Conservation (phyloP, 2,113 vertebrate species). For the Bagarius yarrelli region DNA sequence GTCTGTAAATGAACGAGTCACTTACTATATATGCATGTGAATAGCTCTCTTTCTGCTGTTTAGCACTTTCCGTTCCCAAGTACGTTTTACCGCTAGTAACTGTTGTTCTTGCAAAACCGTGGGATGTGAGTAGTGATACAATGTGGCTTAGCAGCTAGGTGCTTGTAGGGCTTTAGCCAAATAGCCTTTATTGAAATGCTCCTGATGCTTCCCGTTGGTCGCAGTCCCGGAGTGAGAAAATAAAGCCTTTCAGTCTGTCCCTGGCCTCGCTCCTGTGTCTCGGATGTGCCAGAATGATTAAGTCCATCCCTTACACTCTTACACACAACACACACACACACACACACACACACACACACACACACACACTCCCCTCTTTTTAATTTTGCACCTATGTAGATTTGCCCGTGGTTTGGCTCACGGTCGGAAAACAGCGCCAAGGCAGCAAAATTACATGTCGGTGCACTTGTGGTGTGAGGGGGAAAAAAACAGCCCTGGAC, state of each 20-base stretch:
- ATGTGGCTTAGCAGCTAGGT: slow-evolving; percentile 8
- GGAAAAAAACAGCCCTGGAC: background rate
- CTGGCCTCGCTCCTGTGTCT: slow-evolving; percentile 31
- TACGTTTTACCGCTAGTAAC: background rate
- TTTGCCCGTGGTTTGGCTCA: slow-evolving; percentile 54
- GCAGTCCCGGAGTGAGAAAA: slow-evolving; percentile 51
- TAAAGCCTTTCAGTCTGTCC: slow-evolving; percentile 53
- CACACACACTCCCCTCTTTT: background rate
- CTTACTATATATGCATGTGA: background rate
- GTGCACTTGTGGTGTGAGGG: slow-evolving; percentile 48
- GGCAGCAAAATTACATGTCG: slow-evolving; percentile 65
- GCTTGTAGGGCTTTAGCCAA: slow-evolving; percentile 11
- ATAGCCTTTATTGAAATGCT: slow-evolving; percentile 45
- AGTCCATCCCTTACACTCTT: slow-evolving; percentile 10
- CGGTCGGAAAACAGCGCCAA: slow-evolving; percentile 41
- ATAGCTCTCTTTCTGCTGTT: background rate
- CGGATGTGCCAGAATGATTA: slow-evolving; percentile 50
- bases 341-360: no score
- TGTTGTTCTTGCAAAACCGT: background rate
- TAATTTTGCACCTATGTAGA: slow-evolving; percentile 58
- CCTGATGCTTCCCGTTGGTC: slow-evolving; percentile 58
- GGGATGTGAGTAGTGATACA: background rate
- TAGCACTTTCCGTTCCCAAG: background rate
- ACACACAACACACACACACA: no score
- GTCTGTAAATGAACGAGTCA: background rate